Evolutionary conservation across 1,140 invertebrate species (phyloP).

Genomic region (Coboldia fuscipes): DNA sequence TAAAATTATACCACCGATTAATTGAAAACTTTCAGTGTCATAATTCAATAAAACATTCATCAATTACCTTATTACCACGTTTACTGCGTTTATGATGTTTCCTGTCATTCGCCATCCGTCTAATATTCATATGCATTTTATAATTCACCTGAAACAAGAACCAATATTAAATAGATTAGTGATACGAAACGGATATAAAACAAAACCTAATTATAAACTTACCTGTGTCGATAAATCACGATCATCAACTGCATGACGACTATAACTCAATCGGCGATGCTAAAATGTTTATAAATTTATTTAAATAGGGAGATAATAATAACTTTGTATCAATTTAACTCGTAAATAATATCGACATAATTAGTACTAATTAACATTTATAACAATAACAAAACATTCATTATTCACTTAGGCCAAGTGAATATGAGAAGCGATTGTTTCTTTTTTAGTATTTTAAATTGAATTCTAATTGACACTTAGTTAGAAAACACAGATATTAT

Average conservation of each 20-base stretch:
- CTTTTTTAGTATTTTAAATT: too few relatives aligned
- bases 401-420: too few relatives aligned
- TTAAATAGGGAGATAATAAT: too few relatives aligned
- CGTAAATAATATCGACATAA: too few relatives aligned
- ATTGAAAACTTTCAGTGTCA: background rate
- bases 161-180: slow-evolving; percentile 1
- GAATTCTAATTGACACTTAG: too few relatives aligned
- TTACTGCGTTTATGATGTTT: slow-evolving; percentile 65
- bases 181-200: background rate
- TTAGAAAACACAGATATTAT: too few relatives aligned
- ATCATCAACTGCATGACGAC: slow-evolving; percentile 73
- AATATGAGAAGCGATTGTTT: too few relatives aligned
- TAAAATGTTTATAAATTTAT: too few relatives aligned
- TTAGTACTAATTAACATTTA: too few relatives aligned
- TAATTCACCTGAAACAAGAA: slow-evolving; percentile 50
- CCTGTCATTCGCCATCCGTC: slow-evolving; percentile 56
- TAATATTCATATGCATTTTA: slow-evolving; percentile 76
- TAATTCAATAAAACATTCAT: background rate
- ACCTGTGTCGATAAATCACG: slow-evolving; percentile 57
- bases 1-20: slow-evolving; percentile 8
- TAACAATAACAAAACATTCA: too few relatives aligned
- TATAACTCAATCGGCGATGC: slow-evolving; percentile 77
- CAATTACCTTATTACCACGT: slow-evolving; percentile 39
- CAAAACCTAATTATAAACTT: slow-evolving; percentile 7
- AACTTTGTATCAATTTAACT: too few relatives aligned